phyloP scores from a whole-genome alignment of 2,797 vertebrate species.

The Cyclura pinguis region DNA sequence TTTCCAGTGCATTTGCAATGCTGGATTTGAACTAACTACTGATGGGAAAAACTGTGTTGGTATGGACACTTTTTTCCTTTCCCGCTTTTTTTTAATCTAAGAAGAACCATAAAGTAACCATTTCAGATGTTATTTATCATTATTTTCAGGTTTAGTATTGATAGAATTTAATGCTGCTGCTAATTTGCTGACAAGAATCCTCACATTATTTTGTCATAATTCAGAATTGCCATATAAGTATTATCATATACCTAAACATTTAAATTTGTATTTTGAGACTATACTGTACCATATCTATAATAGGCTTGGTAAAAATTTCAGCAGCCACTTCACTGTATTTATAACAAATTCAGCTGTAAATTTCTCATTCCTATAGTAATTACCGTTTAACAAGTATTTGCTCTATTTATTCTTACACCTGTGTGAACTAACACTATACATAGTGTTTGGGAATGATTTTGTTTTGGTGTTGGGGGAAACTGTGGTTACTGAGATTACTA shows the following conservation, averaged over 20 bases:
- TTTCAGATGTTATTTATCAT: background rate
- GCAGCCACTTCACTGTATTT: background rate
- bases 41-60: conserved; percentile 82
- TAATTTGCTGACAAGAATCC: background rate
- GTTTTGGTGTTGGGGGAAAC: background rate
- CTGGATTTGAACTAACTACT: conserved; percentile 81
- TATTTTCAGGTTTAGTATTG: background rate
- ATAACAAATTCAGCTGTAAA: background rate
- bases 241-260: background rate
- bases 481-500: background rate
- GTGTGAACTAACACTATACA: background rate
- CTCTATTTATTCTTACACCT: background rate
- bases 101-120: background rate
- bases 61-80: conserved; percentile 62
- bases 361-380: background rate
- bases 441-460: background rate
- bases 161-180: background rate
- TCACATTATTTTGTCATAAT: background rate
- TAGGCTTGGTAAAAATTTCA: background rate
- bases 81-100: background rate
- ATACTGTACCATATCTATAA: background rate
- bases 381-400: too few species aligned
- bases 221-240: background rate
- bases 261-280: background rate
- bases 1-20: conserved; percentile 85